Percentiles rank a stretch among this genome's conserved stretches.
Evolutionary conservation across 2,797 vertebrate genomes (phyloP).

Genomic region (Echeneis naucrates): DNA sequence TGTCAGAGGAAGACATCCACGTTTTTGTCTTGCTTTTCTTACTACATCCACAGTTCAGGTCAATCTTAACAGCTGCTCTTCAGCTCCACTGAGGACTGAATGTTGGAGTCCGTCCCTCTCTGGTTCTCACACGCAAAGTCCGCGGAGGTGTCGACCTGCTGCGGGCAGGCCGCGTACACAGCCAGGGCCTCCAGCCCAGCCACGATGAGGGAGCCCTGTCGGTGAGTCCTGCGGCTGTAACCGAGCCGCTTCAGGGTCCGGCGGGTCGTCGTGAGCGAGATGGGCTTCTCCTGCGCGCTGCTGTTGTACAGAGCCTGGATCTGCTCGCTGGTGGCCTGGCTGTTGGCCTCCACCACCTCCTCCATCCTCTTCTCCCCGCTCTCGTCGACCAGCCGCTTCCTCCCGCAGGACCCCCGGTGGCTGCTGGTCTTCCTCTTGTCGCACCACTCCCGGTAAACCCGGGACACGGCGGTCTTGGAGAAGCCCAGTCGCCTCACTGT

Average conservation of each 20-base stretch:
- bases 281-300: conserved; percentile 42
- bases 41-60: not conserved
- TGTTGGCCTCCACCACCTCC: conserved; percentile 55
- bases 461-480: conserved; percentile 49
- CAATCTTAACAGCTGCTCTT: not conserved
- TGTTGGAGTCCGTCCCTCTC: not conserved
- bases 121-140: not conserved
- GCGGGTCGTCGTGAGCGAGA: conserved; percentile 52
- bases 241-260: conserved; percentile 58
- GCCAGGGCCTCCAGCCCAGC: conserved; percentile 39
- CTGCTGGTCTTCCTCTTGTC: conserved; percentile 54
- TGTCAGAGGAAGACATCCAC: not conserved
- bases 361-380: conserved; percentile 39
- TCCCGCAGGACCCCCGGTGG: conserved; percentile 40
- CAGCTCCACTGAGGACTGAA: not conserved
- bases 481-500: conserved; percentile 43
- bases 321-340: conserved; percentile 38
- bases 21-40: not conserved
- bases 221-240: conserved; percentile 35
- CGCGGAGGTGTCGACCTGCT: not conserved
- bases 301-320: conserved; percentile 60
- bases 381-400: conserved; percentile 55
- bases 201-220: conserved; percentile 13
- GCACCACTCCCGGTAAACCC: conserved; percentile 61
- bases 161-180: not conserved